These are phyloP conservation scores for Pandion haliaetus DNA, from an alignment of 2,113 vertebrate species.

Conservation along the genomic window DNA sequence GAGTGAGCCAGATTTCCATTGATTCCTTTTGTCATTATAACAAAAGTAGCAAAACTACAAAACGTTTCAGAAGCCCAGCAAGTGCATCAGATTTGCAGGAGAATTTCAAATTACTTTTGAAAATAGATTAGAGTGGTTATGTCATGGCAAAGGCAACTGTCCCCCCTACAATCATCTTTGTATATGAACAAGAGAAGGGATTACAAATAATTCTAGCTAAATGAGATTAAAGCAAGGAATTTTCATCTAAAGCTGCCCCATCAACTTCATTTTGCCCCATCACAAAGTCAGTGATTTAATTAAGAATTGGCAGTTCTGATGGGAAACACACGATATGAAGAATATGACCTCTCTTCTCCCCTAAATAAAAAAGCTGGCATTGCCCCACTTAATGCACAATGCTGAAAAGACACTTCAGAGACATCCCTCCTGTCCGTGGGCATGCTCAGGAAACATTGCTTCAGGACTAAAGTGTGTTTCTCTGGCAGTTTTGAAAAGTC, in stretches of 20 bases:
- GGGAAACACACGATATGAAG: not conserved
- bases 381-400: not conserved
- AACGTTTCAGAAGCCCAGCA: not conserved
- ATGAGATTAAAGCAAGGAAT: not conserved
- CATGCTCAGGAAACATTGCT: not conserved
- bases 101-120: not conserved
- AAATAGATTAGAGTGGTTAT: not conserved
- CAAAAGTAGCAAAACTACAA: not conserved
- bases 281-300: not conserved
- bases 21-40: not conserved
- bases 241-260: not conserved
- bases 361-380: not conserved
- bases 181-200: not conserved
- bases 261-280: not conserved
- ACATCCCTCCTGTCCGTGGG: accelerated
- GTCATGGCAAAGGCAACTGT: not conserved
- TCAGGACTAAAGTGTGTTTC: not conserved
- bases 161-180: not conserved
- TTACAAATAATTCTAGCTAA: not conserved
- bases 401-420: not conserved
- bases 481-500: not conserved
- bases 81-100: not conserved
- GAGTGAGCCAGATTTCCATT: not conserved
- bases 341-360: not conserved
- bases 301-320: not conserved